These are phyloP conservation scores for Rhyacophila brunnea DNA, from an alignment of 1,140 invertebrate species.

Conservation along the genomic window DNA sequence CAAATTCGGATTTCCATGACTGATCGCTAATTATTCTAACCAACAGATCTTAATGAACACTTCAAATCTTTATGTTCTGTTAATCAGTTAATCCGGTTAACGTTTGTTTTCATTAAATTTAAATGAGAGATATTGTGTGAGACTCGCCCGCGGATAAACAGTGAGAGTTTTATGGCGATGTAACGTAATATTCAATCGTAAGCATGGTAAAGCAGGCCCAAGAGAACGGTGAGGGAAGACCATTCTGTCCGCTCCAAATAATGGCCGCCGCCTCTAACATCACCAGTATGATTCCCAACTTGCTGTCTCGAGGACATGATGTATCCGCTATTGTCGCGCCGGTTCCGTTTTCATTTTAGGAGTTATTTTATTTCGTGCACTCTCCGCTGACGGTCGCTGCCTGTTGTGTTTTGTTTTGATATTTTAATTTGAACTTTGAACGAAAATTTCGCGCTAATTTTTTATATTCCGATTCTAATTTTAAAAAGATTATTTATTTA, in stretches of 20 bases:
- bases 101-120: no score
- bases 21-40: no score
- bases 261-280: conserved; percentile 1
- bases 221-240: conserved; percentile 16
- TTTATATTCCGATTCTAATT: background rate
- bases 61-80: no score
- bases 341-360: conserved; percentile 19
- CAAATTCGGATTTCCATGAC: no score
- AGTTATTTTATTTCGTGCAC: conserved; percentile 14
- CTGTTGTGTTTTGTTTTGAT: conserved; percentile 1
- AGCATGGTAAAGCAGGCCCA: background rate
- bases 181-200: no score
- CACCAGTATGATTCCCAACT: conserved; percentile 1
- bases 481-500: background rate
- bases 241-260: background rate
- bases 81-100: no score
- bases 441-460: background rate
- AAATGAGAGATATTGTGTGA: no score
- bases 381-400: conserved; percentile 12
- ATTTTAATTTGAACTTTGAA: background rate
- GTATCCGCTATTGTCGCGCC: conserved; percentile 16
- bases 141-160: no score
- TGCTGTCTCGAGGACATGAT: conserved; percentile 19
- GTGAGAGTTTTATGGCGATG: no score
- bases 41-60: no score